A percentile compares a stretch with the other conserved stretches of the same genome.
These are phyloP conservation scores for Drosophila busckii DNA, from an alignment of 1,140 invertebrate species.

Conservation along the genomic window DNA sequence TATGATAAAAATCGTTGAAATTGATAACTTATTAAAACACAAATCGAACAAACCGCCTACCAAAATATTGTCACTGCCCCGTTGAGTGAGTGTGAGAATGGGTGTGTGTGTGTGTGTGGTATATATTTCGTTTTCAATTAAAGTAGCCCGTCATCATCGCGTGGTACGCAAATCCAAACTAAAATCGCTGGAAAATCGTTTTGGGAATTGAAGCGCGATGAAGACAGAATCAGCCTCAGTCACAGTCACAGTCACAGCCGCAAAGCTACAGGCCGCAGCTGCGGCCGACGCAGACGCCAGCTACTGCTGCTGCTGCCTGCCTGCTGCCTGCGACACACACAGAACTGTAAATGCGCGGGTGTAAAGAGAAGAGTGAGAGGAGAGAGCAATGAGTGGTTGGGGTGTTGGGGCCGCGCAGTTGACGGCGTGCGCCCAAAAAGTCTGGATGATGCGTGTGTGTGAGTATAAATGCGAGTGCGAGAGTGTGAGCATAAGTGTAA, in stretches of 20 bases:
- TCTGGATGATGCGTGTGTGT: conserved; percentile 30
- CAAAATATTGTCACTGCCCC: conserved; percentile 15
- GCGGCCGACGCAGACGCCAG: conserved; percentile 19
- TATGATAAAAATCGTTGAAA: too few relatives aligned
- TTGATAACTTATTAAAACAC: too few relatives aligned
- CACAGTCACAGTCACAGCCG: conserved; percentile 11
- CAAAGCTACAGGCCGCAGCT: conserved; percentile 4
- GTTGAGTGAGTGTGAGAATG: too few relatives aligned
- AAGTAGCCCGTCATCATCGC: conserved; percentile 71
- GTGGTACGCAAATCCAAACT: conserved; percentile 77
- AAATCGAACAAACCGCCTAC: conserved; percentile 23
- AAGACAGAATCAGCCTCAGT: conserved; percentile 48
- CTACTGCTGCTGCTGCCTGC: conserved; percentile 4
- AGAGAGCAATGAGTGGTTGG: background rate
- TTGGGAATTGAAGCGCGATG: conserved; percentile 71
- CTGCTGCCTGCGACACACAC: conserved; percentile 39
- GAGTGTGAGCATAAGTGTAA: conserved; percentile 1
- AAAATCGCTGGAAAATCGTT: conserved; percentile 73
- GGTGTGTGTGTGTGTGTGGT: too few relatives aligned
- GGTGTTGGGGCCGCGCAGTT: conserved; percentile 10
- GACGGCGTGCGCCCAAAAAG: conserved; percentile 31
- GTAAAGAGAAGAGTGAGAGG: background rate
- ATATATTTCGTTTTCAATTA: conserved; percentile 55
- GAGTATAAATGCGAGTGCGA: conserved; percentile 7
- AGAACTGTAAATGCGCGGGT: conserved; percentile 26